Percentiles rank a stretch among this genome's conserved stretches.
These are phyloP conservation scores for Neodiprion virginianus DNA, from an alignment of 1,140 invertebrate species.

Conservation along the genomic window DNA sequence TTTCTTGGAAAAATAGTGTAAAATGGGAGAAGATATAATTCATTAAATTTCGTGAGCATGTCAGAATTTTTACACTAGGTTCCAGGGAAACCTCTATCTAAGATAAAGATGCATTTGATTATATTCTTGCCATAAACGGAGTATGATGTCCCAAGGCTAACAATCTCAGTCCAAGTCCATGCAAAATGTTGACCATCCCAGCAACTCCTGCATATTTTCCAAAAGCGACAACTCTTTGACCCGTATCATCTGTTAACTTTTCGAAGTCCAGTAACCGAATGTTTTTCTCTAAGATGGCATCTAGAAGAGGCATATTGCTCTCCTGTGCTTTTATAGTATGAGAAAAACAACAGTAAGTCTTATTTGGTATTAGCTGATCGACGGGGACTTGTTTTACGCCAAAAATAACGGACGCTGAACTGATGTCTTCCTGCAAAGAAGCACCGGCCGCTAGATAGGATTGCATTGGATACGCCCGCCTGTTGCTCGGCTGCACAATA, in stretches of 20 bases:
- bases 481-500: conserved; percentile 97
- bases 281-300: conserved; percentile 95
- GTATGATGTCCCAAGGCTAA: conserved; percentile 98
- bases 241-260: conserved; percentile 88
- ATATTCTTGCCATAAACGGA: conserved; percentile 88
- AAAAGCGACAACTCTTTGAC: conserved; percentile 95
- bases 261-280: conserved; percentile 98
- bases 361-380: conserved; percentile 91
- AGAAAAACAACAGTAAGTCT: conserved; percentile 98
- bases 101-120: too few relatives aligned
- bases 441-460: conserved; percentile 76
- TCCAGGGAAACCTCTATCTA: too few relatives aligned
- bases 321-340: conserved; percentile 99
- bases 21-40: too few relatives aligned
- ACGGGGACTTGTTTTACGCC: conserved; percentile 98
- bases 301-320: conserved; percentile 96
- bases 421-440: conserved; percentile 94
- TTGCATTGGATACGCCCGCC: conserved; percentile 96
- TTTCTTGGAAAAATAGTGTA: too few relatives aligned
- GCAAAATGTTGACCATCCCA: conserved; percentile 98
- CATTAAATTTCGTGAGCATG: too few relatives aligned
- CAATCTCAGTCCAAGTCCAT: conserved; percentile 92
- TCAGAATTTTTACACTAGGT: too few relatives aligned
- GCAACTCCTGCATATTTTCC: conserved; percentile 99
- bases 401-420: conserved; percentile 93